phyloP scores from a whole-genome alignment of 2,797 vertebrate species.

The Phataginus tetradactyla region DNA sequence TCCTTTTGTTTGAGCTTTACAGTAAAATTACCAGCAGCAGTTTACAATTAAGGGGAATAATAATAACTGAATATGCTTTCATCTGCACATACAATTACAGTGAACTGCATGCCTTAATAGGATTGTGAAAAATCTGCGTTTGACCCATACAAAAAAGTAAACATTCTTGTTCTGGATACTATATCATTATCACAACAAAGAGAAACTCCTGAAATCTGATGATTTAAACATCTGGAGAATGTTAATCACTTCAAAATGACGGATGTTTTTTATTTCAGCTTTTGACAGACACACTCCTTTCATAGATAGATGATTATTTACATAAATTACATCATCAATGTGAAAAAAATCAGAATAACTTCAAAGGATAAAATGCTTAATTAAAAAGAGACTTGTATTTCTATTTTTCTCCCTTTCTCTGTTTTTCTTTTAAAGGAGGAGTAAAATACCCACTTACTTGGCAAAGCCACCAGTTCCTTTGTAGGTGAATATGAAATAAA shows the following conservation, averaged over 20 bases:
- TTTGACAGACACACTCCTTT: conserved; percentile 91
- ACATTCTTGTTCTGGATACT: conserved; percentile 93
- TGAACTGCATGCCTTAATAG: conserved; percentile 89
- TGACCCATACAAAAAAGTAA: conserved; percentile 92
- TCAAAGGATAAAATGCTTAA: conserved; percentile 88
- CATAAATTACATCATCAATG: conserved; percentile 92
- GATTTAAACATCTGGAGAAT: conserved; percentile 93
- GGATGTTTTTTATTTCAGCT: conserved; percentile 93
- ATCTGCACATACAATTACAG: conserved; percentile 92
- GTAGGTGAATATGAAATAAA: background rate
- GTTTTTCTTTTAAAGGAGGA: conserved; percentile 57
- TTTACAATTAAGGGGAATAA: conserved; percentile 92
- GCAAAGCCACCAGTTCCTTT: background rate
- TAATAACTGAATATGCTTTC: conserved; percentile 91
- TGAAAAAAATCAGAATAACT: conserved; percentile 86
- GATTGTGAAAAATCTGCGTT: conserved; percentile 91
- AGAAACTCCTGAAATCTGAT: conserved; percentile 92
- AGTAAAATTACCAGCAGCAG: conserved; percentile 90
- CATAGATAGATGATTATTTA: conserved; percentile 91
- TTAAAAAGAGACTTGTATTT: conserved; percentile 87
- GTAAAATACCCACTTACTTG: conserved; percentile 56
- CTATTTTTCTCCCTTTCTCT: conserved; percentile 71
- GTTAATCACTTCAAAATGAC: conserved; percentile 94
- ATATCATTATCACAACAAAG: conserved; percentile 96
- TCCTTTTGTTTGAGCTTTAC: conserved; percentile 88